Percentiles rank a stretch among this genome's conserved stretches.
Evolutionary conservation across 1,140 invertebrate genomes (phyloP).

Genomic region (Drosophila seguyi): DNA sequence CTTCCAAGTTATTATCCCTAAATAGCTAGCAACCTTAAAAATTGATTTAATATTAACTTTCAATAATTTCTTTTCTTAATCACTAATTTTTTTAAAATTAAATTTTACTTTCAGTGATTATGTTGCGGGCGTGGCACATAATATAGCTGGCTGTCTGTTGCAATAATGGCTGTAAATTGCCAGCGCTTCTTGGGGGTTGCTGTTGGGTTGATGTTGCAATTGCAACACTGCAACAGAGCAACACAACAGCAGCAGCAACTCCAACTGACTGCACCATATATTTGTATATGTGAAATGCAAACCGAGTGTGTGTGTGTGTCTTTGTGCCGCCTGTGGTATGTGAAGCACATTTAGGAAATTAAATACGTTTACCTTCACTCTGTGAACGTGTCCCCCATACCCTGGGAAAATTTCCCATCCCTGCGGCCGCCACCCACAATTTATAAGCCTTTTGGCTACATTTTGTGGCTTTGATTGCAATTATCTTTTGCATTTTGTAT

Average conservation of each 20-base stretch:
- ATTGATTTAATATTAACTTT: too few relatives aligned
- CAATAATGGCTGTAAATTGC: conserved; percentile 66
- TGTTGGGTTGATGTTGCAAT: conserved; percentile 36
- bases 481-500: conserved; percentile 83
- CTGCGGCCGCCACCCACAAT: conserved; percentile 57
- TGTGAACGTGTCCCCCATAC: conserved; percentile 28
- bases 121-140: conserved; percentile 49
- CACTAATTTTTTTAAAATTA: not conserved
- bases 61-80: not conserved
- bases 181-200: conserved; percentile 28
- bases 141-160: conserved; percentile 60
- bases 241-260: conserved; percentile 24
- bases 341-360: conserved; percentile 64
- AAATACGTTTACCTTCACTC: conserved; percentile 66
- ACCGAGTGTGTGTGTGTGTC: conserved; percentile 21
- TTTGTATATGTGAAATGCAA: conserved; percentile 28
- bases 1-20: not conserved
- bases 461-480: conserved; percentile 82
- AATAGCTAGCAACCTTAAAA: not conserved
- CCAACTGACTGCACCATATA: conserved; percentile 37
- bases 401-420: not conserved
- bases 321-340: conserved; percentile 38
- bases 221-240: conserved; percentile 21
- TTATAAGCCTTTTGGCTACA: conserved; percentile 82
- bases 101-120: conserved; percentile 4